Evolutionary conservation across 2,797 vertebrate species (phyloP).

Genomic region (Okamejei kenojei): DNA sequence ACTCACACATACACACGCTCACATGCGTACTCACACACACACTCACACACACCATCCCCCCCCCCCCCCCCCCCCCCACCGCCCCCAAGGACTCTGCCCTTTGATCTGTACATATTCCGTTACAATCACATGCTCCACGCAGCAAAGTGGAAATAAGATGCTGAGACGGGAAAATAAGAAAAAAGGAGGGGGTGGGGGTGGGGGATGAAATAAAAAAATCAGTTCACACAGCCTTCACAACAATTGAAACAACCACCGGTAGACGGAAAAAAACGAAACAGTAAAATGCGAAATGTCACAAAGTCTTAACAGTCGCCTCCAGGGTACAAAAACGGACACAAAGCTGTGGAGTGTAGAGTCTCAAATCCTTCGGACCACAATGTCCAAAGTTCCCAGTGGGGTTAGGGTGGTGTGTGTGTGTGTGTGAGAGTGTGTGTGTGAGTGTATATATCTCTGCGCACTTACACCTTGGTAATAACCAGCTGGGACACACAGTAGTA

Average conservation of each 20-base stretch:
- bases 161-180: too few relatives aligned
- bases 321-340: constrained; percentile 19
- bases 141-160: neutral
- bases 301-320: constrained; percentile 34
- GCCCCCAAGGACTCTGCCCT: neutral
- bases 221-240: constrained; percentile 4
- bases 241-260: neutral
- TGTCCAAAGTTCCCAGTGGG: neutral
- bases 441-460: too few relatives aligned
- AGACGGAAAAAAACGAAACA: neutral
- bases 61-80: neutral
- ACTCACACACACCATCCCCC: neutral
- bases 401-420: neutral
- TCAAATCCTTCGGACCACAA: neutral
- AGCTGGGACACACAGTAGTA: too few relatives aligned
- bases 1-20: too few relatives aligned
- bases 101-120: neutral
- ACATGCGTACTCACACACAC: neutral
- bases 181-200: too few relatives aligned
- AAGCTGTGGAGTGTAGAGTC: neutral
- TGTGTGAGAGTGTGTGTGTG: neutral
- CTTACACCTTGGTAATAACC: too few relatives aligned
- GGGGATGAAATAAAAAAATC: neutral
- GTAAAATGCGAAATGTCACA: constrained; percentile 30
- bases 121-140: constrained; percentile 24